These are phyloP conservation scores for Drosophila nr. perissopoda DNA, from an alignment of 2,888 invertebrate genomes.

Conservation along the genomic window DNA sequence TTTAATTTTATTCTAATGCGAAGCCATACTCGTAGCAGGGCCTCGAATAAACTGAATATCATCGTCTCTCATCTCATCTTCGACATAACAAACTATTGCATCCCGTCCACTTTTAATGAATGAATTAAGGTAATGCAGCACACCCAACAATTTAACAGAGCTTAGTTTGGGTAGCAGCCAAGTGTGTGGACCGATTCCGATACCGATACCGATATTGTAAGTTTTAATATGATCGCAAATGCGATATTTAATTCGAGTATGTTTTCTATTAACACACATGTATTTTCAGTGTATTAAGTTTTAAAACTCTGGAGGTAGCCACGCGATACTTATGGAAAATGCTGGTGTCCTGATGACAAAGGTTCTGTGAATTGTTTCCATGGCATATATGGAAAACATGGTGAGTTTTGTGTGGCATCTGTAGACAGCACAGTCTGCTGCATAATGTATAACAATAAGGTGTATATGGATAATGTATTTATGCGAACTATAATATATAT, in stretches of 20 bases:
- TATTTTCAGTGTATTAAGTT: constrained; percentile 32
- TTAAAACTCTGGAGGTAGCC: constrained; percentile 1
- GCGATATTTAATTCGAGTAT: neutral
- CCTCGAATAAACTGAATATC: neutral
- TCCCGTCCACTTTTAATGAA: neutral
- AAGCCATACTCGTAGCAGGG: neutral
- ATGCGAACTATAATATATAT: neutral
- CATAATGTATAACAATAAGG: neutral
- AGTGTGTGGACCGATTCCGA: neutral
- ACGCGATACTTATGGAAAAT: constrained; percentile 2
- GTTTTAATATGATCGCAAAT: constrained; percentile 11
- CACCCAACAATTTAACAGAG: neutral
- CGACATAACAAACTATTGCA: neutral
- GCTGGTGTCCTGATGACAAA: neutral
- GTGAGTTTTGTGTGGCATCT: constrained; percentile 20
- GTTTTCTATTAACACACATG: constrained; percentile 7
- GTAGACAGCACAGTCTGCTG: neutral
- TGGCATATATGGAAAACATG: constrained; percentile 7
- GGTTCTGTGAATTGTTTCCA: constrained; percentile 5
- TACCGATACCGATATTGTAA: constrained; percentile 25
- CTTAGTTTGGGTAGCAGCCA: constrained; percentile 6
- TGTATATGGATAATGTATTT: neutral
- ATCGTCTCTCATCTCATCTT: neutral
- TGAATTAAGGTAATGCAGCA: neutral
- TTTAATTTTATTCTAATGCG: neutral